Evolutionary conservation across 1,140 invertebrate genomes (phyloP).

Genomic region (Drosophila elegans): DNA sequence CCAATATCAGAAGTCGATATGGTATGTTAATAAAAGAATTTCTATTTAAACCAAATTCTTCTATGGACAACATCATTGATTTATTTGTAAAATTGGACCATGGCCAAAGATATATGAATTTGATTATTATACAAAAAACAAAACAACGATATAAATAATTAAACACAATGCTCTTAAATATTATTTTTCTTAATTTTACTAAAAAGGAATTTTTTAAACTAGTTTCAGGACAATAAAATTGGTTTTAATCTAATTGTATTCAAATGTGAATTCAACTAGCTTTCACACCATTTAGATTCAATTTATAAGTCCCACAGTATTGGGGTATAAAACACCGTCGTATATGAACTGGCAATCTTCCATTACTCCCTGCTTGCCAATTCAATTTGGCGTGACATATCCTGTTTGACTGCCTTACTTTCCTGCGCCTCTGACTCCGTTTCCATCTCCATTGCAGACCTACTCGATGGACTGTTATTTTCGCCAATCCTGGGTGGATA

Average conservation of each 20-base stretch:
- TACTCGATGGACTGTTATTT: slow-evolving; percentile 97
- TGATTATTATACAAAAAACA: too few relatives aligned
- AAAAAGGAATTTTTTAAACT: too few relatives aligned
- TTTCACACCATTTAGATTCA: too few relatives aligned
- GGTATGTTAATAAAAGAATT: slow-evolving; percentile 86
- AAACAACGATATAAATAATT: too few relatives aligned
- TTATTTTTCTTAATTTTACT: neutral
- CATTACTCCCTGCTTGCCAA: neutral
- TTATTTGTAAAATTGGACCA: too few relatives aligned
- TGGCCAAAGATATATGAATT: too few relatives aligned
- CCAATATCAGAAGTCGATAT: slow-evolving; percentile 95
- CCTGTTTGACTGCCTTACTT: slow-evolving; percentile 7
- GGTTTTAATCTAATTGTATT: too few relatives aligned
- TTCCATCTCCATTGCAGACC: slow-evolving; percentile 87
- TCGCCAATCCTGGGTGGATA: slow-evolving; percentile 91
- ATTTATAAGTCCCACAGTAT: neutral
- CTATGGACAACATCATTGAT: too few relatives aligned
- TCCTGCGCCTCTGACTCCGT: neutral
- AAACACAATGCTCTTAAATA: too few relatives aligned
- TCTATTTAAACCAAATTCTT: too few relatives aligned
- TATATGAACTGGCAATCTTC: slow-evolving; percentile 1
- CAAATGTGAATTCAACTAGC: too few relatives aligned
- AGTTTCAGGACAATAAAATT: too few relatives aligned
- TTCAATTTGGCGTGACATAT: slow-evolving; percentile 15
- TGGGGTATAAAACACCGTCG: neutral